Evolutionary conservation across 2,797 vertebrate species (phyloP).

Genomic region (Silurus aristotelis): DNA sequence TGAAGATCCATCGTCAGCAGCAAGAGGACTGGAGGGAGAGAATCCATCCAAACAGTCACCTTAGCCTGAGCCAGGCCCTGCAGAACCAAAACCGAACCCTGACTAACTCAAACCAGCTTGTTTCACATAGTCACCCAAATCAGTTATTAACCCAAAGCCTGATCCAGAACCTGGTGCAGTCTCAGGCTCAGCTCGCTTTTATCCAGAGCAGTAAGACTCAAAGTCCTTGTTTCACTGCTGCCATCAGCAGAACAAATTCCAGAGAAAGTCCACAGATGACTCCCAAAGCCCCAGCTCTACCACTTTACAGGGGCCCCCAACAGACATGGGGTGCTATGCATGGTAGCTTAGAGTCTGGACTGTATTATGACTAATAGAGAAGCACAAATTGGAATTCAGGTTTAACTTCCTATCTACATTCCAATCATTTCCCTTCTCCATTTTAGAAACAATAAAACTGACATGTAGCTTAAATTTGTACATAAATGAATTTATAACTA

Average conservation of each 20-base stretch:
- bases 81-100: slow-evolving; percentile 59
- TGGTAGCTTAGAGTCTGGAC: slow-evolving; percentile 52
- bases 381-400: neutral
- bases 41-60: slow-evolving; percentile 64
- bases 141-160: slow-evolving; percentile 64
- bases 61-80: slow-evolving; percentile 57
- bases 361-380: slow-evolving; percentile 64
- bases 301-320: slow-evolving; percentile 58
- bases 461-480: slow-evolving; percentile 31
- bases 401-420: neutral
- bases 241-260: slow-evolving; percentile 43
- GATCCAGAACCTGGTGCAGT: slow-evolving; percentile 59
- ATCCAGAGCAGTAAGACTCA: slow-evolving; percentile 60
- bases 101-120: slow-evolving; percentile 62
- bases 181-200: slow-evolving; percentile 62
- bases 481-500: slow-evolving; percentile 7
- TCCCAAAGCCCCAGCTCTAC: slow-evolving; percentile 41
- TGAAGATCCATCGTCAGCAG: slow-evolving; percentile 83
- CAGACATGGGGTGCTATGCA: slow-evolving; percentile 68
- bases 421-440: neutral
- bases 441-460: slow-evolving; percentile 11
- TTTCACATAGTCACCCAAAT: slow-evolving; percentile 63
- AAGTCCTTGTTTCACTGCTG: slow-evolving; percentile 45
- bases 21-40: slow-evolving; percentile 76
- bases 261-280: slow-evolving; percentile 55